These are phyloP conservation scores for Entomobrya proxima DNA, from an alignment of 2,888 invertebrate species.

Conservation along the genomic window DNA sequence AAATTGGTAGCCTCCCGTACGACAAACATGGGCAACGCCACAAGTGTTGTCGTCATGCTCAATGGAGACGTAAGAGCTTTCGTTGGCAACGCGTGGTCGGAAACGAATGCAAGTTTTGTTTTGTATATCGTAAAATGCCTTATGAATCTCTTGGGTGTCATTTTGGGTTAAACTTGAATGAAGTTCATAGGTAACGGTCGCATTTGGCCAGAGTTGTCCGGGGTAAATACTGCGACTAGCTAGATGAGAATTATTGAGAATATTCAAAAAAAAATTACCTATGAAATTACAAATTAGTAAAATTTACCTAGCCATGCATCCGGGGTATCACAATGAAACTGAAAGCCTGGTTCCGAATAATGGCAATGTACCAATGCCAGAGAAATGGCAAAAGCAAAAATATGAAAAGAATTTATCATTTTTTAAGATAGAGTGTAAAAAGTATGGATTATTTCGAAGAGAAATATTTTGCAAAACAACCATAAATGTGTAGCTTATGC, in stretches of 20 bases:
- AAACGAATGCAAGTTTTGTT: slow-evolving; percentile 53
- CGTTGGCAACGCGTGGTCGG: background rate
- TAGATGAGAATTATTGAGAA: background rate
- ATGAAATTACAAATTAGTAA: background rate
- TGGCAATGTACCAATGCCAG: background rate
- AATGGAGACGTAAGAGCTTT: slow-evolving; percentile 3
- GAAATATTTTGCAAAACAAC: too few relatives aligned
- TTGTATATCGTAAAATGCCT: background rate
- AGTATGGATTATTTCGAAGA: too few relatives aligned
- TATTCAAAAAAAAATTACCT: background rate
- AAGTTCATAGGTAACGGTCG: background rate
- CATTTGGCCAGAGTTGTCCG: background rate
- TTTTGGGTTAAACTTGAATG: background rate
- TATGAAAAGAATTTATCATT: too few relatives aligned
- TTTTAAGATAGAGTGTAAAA: too few relatives aligned
- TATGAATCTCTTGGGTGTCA: background rate
- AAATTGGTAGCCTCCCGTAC: slow-evolving; percentile 25
- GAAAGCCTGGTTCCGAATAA: background rate
- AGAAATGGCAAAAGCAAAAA: background rate
- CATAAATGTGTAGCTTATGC: too few relatives aligned
- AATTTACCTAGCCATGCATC: slow-evolving; percentile 10
- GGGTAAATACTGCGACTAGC: background rate
- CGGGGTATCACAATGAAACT: background rate
- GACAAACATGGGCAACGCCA: slow-evolving; percentile 18
- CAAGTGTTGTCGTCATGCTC: slow-evolving; percentile 7